A percentile compares a stretch with the other conserved stretches of the same genome.
These are phyloP conservation scores for Melieria picta DNA, from an alignment of 2,888 invertebrate genomes.

Conservation along the genomic window DNA sequence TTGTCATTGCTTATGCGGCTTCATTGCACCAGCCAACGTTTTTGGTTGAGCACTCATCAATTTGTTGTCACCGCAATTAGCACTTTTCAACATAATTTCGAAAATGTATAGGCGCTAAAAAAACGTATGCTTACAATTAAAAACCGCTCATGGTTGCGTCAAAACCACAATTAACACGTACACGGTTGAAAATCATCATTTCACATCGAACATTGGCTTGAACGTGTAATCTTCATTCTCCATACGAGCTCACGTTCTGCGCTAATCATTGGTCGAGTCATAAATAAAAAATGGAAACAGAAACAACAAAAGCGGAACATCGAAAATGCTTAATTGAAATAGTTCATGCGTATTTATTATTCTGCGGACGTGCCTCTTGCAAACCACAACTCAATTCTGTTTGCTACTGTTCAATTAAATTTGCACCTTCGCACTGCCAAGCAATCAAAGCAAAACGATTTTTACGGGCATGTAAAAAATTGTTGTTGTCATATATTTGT, in stretches of 20 bases:
- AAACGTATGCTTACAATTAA: not conserved
- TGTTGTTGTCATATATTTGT: too few species aligned
- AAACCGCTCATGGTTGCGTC: not conserved
- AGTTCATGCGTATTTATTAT: constrained; percentile 24
- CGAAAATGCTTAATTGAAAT: not conserved
- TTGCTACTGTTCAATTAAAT: constrained; percentile 9
- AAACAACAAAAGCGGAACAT: too few species aligned
- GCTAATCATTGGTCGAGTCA: constrained; percentile 7
- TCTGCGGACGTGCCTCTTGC: constrained; percentile 10
- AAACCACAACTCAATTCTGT: constrained; percentile 16
- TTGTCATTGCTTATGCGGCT: too few species aligned
- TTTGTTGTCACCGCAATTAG: too few species aligned
- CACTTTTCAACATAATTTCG: too few species aligned
- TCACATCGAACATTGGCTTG: not conserved
- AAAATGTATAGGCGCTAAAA: too few species aligned
- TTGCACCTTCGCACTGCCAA: constrained; percentile 7
- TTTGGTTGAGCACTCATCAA: too few species aligned
- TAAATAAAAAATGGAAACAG: constrained; percentile 6
- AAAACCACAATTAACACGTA: constrained; percentile 1
- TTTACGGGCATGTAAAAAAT: too few species aligned
- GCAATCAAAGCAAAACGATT: too few species aligned
- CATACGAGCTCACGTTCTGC: not conserved
- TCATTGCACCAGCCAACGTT: too few species aligned
- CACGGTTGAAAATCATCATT: not conserved
- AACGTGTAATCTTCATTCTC: not conserved